phyloP scores from a whole-genome alignment of 2,888 invertebrate species.

The Ennomos fuscantarius region DNA sequence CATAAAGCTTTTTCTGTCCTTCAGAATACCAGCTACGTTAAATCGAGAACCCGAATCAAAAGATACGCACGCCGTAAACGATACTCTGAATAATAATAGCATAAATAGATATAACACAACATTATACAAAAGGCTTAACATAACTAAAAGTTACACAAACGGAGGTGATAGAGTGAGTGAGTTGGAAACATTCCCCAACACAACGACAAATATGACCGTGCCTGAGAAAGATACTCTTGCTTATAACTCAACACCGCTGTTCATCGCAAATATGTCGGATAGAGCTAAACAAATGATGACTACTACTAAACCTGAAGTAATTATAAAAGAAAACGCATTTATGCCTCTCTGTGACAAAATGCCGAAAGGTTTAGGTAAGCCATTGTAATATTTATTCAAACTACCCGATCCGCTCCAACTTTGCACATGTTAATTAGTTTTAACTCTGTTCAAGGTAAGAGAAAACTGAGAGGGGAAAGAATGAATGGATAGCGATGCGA shows the following conservation, averaged over 20 bases:
- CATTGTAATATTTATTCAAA: too few relatives aligned
- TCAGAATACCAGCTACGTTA: conserved; percentile 38
- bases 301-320: too few relatives aligned
- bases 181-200: conserved; percentile 44
- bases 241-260: conserved; percentile 46
- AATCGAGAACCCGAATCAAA: conserved; percentile 45
- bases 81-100: conserved; percentile 31
- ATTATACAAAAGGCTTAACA: conserved; percentile 3
- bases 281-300: conserved; percentile 60
- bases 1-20: too few relatives aligned
- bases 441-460: too few relatives aligned
- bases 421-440: too few relatives aligned
- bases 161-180: conserved; percentile 18
- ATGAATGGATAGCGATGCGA: too few relatives aligned
- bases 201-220: conserved; percentile 44
- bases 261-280: conserved; percentile 64
- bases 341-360: conserved; percentile 85
- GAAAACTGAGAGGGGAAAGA: too few relatives aligned
- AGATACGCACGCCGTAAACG: conserved; percentile 42
- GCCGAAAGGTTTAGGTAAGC: conserved; percentile 87
- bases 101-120: conserved; percentile 26
- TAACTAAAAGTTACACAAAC: conserved; percentile 40
- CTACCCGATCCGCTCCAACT: too few relatives aligned
- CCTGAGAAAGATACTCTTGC: conserved; percentile 25
- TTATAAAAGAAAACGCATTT: conserved; percentile 53